Conservation (phyloP, 2,888 invertebrate genomes). For the Melitaea athalia region DNA sequence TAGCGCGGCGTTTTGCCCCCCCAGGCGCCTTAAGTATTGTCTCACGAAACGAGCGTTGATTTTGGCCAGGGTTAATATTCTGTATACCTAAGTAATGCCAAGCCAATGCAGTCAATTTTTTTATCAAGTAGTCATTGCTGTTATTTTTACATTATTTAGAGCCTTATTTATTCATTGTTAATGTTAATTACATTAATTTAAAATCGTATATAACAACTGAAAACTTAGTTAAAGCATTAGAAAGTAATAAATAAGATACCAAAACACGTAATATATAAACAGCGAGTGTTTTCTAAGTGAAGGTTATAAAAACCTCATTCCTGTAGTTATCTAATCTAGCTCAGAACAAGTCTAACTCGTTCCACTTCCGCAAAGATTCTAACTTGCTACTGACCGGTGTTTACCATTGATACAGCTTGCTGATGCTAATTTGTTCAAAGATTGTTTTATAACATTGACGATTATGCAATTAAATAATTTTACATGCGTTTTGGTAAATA, state of each 20-base stretch:
- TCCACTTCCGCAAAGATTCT: constrained; percentile 64
- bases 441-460: not conserved
- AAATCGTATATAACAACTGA: too few relatives aligned
- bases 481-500: not conserved
- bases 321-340: constrained; percentile 41
- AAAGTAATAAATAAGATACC: not conserved
- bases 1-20: too few relatives aligned
- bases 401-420: constrained; percentile 31
- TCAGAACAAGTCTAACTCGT: constrained; percentile 58
- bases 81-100: not conserved
- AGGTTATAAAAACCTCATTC: constrained; percentile 36
- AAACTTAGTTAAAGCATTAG: not conserved
- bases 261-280: not conserved
- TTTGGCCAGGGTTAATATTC: not conserved
- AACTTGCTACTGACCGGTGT: constrained; percentile 50
- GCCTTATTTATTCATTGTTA: too few relatives aligned
- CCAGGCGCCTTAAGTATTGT: too few relatives aligned
- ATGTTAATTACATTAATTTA: too few relatives aligned
- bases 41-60: not conserved
- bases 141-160: too few relatives aligned
- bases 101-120: too few relatives aligned
- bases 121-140: too few relatives aligned
- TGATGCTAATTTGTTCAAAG: constrained; percentile 23
- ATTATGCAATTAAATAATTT: not conserved
- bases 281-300: constrained; percentile 30